Evolutionary conservation across 2,888 invertebrate species (phyloP), one percentile per base, ranked within the genome.

Genomic region (Trichopoda pennipes): DNA sequence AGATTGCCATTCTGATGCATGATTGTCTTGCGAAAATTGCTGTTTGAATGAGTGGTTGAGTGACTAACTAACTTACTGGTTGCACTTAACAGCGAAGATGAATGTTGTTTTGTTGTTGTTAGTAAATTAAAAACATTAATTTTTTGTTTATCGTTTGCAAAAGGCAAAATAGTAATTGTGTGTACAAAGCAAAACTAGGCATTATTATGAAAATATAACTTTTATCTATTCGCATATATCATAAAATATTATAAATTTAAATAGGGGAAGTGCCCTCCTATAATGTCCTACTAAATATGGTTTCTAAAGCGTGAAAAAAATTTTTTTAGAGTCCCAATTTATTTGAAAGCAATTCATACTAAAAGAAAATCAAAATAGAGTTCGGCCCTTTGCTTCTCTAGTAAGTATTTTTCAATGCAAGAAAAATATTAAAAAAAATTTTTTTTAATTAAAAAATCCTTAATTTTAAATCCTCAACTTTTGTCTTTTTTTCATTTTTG

Each of bases 181-280:
- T 78, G 68, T 73, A 49, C 42, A 63, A 19, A 28, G 49, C 58
- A 42, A 76, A 74, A 32, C 79, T 68, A 80, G 79, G 69, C 79
- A 61, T 80, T 73, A 80, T 80, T 80, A 80, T 68, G 61, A 80
- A 80, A 74, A 74, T 61, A 79, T 79, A 75, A 72, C 75, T 76
- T 76, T 79, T 79, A 79, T 82, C 82, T 82, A 68, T 76, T 75
- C 72, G 60, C 61, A 79, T 82, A 76, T 79, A 82, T 82, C 82
- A 82, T 35, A 61, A 78, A 78, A 63, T 74, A 69, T 63, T 81
- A 55, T 53, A 75, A 77, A 69, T 74, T 75, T 28, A 47, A 69
- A 70, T 56, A 42, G 35, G 78, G 78, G 58, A 70, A 78, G 74
- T 63, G 32, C n/a, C 56, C 61, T n/a, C 2, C 10, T 3, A 23